Conservation (phyloP, 2,797 vertebrate species). For the Simalia tracyae region DNA sequence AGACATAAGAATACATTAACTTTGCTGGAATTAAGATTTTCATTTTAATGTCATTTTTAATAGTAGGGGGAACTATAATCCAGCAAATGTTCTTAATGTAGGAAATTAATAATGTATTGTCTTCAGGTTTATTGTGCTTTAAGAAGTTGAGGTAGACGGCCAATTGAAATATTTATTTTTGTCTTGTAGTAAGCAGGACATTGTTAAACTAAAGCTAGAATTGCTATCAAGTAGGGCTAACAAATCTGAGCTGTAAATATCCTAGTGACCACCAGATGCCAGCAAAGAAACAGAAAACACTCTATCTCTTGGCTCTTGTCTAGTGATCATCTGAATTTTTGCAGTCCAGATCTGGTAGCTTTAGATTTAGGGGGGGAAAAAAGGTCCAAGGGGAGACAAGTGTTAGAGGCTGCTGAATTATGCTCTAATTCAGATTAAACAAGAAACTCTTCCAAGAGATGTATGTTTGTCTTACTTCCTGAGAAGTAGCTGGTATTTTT, state of each 20-base stretch:
- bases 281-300: neutral
- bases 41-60: neutral
- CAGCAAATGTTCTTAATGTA: constrained; percentile 2
- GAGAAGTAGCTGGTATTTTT: neutral
- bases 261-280: neutral
- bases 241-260: neutral
- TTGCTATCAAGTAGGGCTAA: neutral
- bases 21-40: neutral
- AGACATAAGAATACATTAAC: neutral
- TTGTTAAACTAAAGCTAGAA: neutral
- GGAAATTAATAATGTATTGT: constrained; percentile 17
- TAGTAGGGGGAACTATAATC: constrained; percentile 6
- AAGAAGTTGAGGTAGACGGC: constrained; percentile 2
- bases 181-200: neutral
- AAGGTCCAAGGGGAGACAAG: neutral
- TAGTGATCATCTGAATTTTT: neutral
- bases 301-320: neutral
- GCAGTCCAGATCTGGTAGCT: neutral
- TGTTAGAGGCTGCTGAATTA: neutral
- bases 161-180: neutral
- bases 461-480: neutral
- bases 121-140: neutral
- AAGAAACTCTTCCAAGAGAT: neutral
- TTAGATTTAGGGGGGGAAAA: neutral
- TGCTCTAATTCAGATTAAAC: neutral